Base-by-base conservation (phyloP, 2,113 vertebrate species). In the Menura novaehollandiae region DNA sequence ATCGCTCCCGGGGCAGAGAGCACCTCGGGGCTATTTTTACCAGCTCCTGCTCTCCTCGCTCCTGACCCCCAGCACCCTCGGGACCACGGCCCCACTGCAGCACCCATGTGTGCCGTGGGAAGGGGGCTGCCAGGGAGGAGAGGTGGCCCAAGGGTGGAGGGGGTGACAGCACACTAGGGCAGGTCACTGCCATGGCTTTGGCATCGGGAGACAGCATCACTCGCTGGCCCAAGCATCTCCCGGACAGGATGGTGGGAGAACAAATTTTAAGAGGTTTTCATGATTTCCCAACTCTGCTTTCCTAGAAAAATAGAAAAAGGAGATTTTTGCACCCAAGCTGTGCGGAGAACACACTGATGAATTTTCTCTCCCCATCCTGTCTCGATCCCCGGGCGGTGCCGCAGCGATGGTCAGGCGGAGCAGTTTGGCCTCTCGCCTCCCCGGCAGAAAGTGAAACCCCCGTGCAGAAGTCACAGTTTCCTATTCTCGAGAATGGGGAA, bases 401-500 rank as follows among this genome's bases (percentile, higher is more conserved):
- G 2, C 63, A n/a, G 51, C 27, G 3, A 16, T 37, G 84, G 85
- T 78, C 91, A 46, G 35, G 69, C 7, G 7, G 51, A 88, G 87
- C 77, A 15, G 32, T 72, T 74, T 30, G 89, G 74, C 86, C 79
- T 64, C 88, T 88, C 4, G 10, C 81, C 88, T 86, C 39, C 35
- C 10, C 6, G 3, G 35, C 82, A 79, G 93, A 97, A 96, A 97
- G 88, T 21, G 91, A 97, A 97, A 94, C 92, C 88, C 92, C 88
- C 2, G 3, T 27, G 62, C 74, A 96, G 95, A 96, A 96, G 92
- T 89, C 53, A 8, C 43, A 15, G 92, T 95, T 97, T 97, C 97
- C 97, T 95, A 66, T 96, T 97, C 95, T 92, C 2, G 2, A 97
- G 95, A 97, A 97, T 95, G 89, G 83, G 96, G 96, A 97, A 97